These are phyloP conservation scores for Apis cerana DNA, from an alignment of 1,140 invertebrate genomes.

Conservation along the genomic window DNA sequence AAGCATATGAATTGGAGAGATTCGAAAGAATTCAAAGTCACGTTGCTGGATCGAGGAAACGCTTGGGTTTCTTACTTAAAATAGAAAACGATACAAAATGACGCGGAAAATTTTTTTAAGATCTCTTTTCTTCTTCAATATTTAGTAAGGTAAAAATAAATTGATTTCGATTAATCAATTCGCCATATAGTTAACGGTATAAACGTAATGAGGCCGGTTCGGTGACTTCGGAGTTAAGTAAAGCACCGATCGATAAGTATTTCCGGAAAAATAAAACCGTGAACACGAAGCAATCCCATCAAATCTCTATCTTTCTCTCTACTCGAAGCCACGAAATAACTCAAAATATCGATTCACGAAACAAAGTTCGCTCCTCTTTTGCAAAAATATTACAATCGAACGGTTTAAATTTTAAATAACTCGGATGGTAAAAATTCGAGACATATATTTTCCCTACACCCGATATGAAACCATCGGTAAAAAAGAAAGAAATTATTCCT, in stretches of 20 bases:
- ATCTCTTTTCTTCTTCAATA: too few species aligned
- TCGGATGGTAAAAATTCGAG: too few species aligned
- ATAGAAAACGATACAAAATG: too few species aligned
- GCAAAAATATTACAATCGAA: too few species aligned
- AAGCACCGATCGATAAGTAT: not conserved
- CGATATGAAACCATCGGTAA: not conserved
- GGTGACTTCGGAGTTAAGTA: not conserved
- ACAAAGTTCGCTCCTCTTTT: not conserved
- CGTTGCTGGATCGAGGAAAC: not conserved
- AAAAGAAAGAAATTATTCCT: not conserved
- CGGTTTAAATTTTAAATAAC: too few species aligned
- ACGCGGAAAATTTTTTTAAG: too few species aligned
- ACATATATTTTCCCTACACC: too few species aligned
- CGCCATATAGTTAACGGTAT: too few species aligned
- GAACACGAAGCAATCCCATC: not conserved
- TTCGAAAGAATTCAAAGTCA: not conserved
- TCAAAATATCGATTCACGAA: not conserved
- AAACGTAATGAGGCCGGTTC: not conserved
- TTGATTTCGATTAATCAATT: too few species aligned
- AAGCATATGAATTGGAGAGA: not conserved
- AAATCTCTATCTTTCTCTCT: not conserved
- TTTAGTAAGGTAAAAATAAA: too few species aligned
- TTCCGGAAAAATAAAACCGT: not conserved
- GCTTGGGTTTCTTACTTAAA: not conserved
- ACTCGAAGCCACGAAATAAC: not conserved